A percentile compares a stretch with the other conserved stretches of the same genome.
These are phyloP conservation scores for Notarius lentiginosus DNA, from an alignment of 2,113 vertebrate species.

Conservation along the genomic window DNA sequence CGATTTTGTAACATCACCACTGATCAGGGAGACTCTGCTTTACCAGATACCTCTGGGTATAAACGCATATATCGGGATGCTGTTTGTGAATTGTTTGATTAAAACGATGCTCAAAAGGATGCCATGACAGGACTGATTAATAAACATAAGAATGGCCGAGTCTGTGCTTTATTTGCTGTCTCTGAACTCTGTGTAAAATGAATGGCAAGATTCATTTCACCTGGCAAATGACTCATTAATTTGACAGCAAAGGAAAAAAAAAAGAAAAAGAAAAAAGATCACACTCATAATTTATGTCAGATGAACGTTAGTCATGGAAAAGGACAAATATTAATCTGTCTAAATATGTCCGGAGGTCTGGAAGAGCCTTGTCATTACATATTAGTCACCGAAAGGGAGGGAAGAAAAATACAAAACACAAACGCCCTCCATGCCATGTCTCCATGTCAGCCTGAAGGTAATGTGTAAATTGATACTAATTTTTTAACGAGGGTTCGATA, in stretches of 20 bases:
- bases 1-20: slow-evolving; percentile 57
- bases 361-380: slow-evolving; percentile 19
- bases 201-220: slow-evolving; percentile 48
- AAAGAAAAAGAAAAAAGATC: slow-evolving; percentile 73
- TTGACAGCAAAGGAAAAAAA: slow-evolving; percentile 76
- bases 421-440: slow-evolving; percentile 18
- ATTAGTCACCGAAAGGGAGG: slow-evolving; percentile 27
- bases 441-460: slow-evolving; percentile 9
- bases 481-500: slow-evolving; percentile 29
- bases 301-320: slow-evolving; percentile 80
- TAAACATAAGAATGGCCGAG: slow-evolving; percentile 17
- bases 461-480: slow-evolving; percentile 38
- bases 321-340: slow-evolving; percentile 57
- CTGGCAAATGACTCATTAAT: slow-evolving; percentile 81
- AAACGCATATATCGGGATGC: slow-evolving; percentile 44
- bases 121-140: slow-evolving; percentile 38
- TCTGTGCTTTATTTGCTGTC: slow-evolving; percentile 12
- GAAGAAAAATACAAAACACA: slow-evolving; percentile 30
- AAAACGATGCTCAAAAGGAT: slow-evolving; percentile 34
- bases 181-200: slow-evolving; percentile 57
- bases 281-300: slow-evolving; percentile 74
- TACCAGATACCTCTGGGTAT: slow-evolving; percentile 53
- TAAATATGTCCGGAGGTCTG: slow-evolving; percentile 25
- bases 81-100: slow-evolving; percentile 34
- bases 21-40: slow-evolving; percentile 63